These are phyloP conservation scores for Imbricaverruca yamaguchii DNA, from an alignment of 2,888 invertebrate species.

Conservation along the genomic window DNA sequence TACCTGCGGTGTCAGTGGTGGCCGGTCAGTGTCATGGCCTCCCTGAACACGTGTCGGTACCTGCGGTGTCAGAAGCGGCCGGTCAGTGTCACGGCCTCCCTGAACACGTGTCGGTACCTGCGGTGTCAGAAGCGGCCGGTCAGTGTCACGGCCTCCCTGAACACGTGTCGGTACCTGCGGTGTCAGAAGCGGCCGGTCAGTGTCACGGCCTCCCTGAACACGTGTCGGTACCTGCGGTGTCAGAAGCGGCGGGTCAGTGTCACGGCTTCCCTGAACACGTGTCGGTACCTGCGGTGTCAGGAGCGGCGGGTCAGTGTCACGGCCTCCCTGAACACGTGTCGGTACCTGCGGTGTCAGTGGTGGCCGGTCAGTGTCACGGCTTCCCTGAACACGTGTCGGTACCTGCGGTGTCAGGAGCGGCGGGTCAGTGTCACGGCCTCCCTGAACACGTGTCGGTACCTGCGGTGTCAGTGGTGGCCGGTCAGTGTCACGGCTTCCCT, in stretches of 20 bases:
- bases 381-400: constrained; percentile 70
- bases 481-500: constrained; percentile 53
- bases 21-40: constrained; percentile 37
- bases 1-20: constrained; percentile 49
- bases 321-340: constrained; percentile 66
- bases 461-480: constrained; percentile 35
- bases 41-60: constrained; percentile 71
- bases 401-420: constrained; percentile 45
- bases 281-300: constrained; percentile 53
- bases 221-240: constrained; percentile 57
- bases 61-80: constrained; percentile 39
- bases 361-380: constrained; percentile 45
- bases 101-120: constrained; percentile 71
- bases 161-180: constrained; percentile 66
- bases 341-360: constrained; percentile 50
- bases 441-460: constrained; percentile 71
- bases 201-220: constrained; percentile 57
- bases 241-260: neutral
- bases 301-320: neutral
- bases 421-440: constrained; percentile 41
- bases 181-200: neutral
- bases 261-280: constrained; percentile 69
- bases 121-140: neutral
- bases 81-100: constrained; percentile 43
- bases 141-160: constrained; percentile 50